Conservation (phyloP, 1,140 invertebrate genomes). For the Zaprionus kolodkinae region DNA sequence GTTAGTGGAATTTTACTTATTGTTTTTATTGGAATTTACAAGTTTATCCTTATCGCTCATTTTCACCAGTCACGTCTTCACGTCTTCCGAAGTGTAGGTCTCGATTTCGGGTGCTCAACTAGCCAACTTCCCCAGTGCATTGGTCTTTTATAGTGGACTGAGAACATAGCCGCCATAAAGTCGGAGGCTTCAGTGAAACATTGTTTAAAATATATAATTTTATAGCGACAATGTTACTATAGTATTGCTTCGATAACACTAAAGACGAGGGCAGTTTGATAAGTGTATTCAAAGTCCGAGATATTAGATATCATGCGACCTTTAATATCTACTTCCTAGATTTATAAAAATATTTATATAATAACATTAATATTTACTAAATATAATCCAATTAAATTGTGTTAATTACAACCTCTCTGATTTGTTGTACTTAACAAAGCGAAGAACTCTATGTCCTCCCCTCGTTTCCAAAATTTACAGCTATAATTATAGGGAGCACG, state of each 20-base stretch:
- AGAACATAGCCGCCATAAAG: conserved; percentile 5
- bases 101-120: neutral
- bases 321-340: neutral
- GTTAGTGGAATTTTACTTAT: neutral
- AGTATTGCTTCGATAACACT: conserved; percentile 12
- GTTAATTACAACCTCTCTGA: neutral
- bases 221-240: conserved; percentile 12
- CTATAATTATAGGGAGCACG: conserved; percentile 13
- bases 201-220: conserved; percentile 26
- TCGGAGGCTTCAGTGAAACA: conserved; percentile 2
- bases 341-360: neutral
- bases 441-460: neutral
- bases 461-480: conserved; percentile 29
- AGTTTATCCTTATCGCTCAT: conserved; percentile 46
- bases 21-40: conserved; percentile 15
- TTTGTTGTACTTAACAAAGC: neutral
- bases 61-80: neutral
- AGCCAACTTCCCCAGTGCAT: neutral
- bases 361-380: neutral
- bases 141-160: conserved; percentile 2
- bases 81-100: conserved; percentile 1
- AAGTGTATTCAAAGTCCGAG: neutral
- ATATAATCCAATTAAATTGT: neutral
- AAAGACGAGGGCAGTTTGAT: neutral
- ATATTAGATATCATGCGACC: neutral